Evolutionary conservation across 2,888 invertebrate genomes (phyloP).

Genomic region (Latrodectus elegans): DNA sequence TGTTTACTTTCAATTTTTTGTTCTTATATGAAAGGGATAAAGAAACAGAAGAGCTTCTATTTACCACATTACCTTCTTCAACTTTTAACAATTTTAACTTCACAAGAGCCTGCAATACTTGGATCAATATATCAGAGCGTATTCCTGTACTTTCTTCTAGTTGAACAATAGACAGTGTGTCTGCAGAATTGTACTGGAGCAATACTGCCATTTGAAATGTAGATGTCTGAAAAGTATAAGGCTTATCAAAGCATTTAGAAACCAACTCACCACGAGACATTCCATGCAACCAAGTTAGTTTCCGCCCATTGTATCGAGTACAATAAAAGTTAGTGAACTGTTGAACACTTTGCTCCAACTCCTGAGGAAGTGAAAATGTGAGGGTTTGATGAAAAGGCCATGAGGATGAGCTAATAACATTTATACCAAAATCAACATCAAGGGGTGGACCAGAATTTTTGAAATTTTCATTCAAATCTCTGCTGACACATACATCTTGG

Average conservation of each 20-base stretch:
- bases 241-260: slow-evolving; percentile 91
- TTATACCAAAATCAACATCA: slow-evolving; percentile 64
- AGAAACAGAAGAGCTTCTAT: slow-evolving; percentile 81
- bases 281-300: slow-evolving; percentile 97
- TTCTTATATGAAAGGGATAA: slow-evolving; percentile 79
- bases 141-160: slow-evolving; percentile 84
- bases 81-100: slow-evolving; percentile 89
- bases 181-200: slow-evolving; percentile 92
- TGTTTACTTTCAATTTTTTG: slow-evolving; percentile 97
- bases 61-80: slow-evolving; percentile 76
- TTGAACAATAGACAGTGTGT: slow-evolving; percentile 89
- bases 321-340: slow-evolving; percentile 96
- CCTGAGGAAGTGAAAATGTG: slow-evolving; percentile 73
- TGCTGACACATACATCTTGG: slow-evolving; percentile 98
- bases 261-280: slow-evolving; percentile 98
- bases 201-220: slow-evolving; percentile 99
- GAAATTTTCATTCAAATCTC: slow-evolving; percentile 91
- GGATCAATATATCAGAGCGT: slow-evolving; percentile 83
- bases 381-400: slow-evolving; percentile 58
- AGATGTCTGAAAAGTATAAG: slow-evolving; percentile 85
- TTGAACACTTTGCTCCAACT: slow-evolving; percentile 94
- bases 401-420: slow-evolving; percentile 62
- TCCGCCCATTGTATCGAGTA: slow-evolving; percentile 94
- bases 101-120: slow-evolving; percentile 92
- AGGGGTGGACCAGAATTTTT: slow-evolving; percentile 77